Evolutionary conservation across 2,888 invertebrate genomes (phyloP).

Genomic region (Eupsilia transversa): DNA sequence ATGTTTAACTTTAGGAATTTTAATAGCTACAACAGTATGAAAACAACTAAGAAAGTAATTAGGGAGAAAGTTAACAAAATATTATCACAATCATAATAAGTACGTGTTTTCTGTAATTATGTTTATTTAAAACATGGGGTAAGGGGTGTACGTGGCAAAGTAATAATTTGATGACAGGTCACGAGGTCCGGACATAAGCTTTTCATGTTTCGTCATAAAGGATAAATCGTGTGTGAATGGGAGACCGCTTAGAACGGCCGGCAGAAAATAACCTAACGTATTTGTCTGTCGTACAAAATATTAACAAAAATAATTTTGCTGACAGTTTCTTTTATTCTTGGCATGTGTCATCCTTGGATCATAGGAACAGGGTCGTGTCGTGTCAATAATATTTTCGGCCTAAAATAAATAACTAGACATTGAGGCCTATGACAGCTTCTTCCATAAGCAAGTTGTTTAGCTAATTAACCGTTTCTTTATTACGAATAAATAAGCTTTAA

Average conservation of each 20-base stretch:
- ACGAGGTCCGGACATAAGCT: constrained; percentile 53
- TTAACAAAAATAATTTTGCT: constrained; percentile 36
- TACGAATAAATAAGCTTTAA: constrained; percentile 11
- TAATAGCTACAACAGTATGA: constrained; percentile 57
- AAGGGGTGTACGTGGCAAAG: constrained; percentile 26
- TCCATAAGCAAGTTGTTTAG: background rate
- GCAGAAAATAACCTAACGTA: constrained; percentile 33
- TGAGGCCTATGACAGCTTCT: background rate
- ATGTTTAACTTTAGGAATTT: constrained; percentile 65
- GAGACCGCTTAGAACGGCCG: constrained; percentile 21
- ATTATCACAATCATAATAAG: constrained; percentile 59
- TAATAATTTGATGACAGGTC: constrained; percentile 51
- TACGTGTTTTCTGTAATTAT: constrained; percentile 57
- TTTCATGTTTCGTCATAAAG: constrained; percentile 55
- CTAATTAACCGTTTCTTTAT: constrained; percentile 7
- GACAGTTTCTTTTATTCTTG: constrained; percentile 43
- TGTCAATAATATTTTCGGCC: constrained; percentile 13
- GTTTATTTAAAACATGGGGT: constrained; percentile 57
- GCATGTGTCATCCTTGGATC: constrained; percentile 42
- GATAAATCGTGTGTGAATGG: constrained; percentile 42
- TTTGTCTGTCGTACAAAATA: constrained; percentile 43
- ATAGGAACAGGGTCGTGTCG: background rate
- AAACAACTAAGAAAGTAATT: constrained; percentile 63
- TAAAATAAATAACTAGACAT: background rate
- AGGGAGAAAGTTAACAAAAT: constrained; percentile 59